Conservation (phyloP, 2,888 invertebrate species). For the Uloborus plumipes region DNA sequence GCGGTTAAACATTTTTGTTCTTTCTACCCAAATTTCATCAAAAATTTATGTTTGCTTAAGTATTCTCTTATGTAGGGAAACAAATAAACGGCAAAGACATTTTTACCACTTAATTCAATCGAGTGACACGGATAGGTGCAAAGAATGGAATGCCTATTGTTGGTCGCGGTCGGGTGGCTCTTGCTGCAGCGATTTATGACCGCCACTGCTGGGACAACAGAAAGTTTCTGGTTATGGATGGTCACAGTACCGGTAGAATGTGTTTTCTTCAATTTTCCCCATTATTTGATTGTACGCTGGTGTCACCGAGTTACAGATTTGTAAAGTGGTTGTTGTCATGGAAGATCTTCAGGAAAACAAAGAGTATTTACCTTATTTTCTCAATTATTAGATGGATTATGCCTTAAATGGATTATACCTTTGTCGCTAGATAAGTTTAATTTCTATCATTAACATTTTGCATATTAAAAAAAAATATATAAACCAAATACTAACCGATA, state of each 20-base stretch:
- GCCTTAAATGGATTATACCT: too few species aligned
- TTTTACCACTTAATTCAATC: slow-evolving; percentile 32
- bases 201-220: slow-evolving; percentile 45
- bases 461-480: too few species aligned
- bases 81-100: not conserved
- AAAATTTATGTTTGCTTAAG: not conserved
- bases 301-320: slow-evolving; percentile 49
- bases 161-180: slow-evolving; percentile 46
- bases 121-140: slow-evolving; percentile 19
- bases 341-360: slow-evolving; percentile 44
- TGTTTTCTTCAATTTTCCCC: slow-evolving; percentile 40
- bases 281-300: slow-evolving; percentile 37
- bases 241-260: slow-evolving; percentile 57
- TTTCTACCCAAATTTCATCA: not conserved
- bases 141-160: slow-evolving; percentile 63
- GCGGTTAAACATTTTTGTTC: not conserved
- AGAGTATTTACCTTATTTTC: slow-evolving; percentile 22
- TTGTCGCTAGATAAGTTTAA: too few species aligned
- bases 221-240: slow-evolving; percentile 48
- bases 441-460: too few species aligned
- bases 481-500: too few species aligned
- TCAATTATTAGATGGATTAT: too few species aligned
- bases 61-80: not conserved
- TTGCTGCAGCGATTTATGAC: slow-evolving; percentile 27
- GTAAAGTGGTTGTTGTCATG: slow-evolving; percentile 38